Evolutionary conservation across 2,888 invertebrate genomes (phyloP), one percentile per base, ranked within the genome.

Genomic region (Amblyteles armatorius): DNA sequence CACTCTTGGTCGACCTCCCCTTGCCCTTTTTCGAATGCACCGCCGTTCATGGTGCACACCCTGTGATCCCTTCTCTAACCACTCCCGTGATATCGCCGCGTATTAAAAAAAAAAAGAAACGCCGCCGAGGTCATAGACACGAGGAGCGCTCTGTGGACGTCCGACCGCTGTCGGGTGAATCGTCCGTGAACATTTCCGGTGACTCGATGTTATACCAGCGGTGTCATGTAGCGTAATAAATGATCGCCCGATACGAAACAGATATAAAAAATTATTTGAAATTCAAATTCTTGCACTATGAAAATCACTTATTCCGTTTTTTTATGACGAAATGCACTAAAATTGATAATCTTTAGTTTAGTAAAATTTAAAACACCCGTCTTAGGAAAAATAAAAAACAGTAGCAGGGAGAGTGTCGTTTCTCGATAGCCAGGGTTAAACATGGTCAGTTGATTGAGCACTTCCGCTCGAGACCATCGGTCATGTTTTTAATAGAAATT

Each of bases 61-160:
- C 80, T 73, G 52, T n/a, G 52, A n/a, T 73, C 67, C 40, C 63
- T 60, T 63, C 65, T 40, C 36, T 16, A 52, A 13, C 52, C 65
- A 65, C 57, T 40, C 78, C 48, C 44, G 69, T 72, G 33, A 77
- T 72, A 79, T 76, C 82, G 67, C 52, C 76, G 76, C 72, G 82
- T 85, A 85, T 85, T 85, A 79, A 82, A 55, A 11, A 55, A 22
- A 57, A 57, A 57, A 55, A 55, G 26, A 57, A 57, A 48, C 71
- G 67, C 82, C 60, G 72, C 29, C 67, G 82, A 44, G 85, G 79
- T 85, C 85, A 85, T 85, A 85, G 85, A 85, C 85, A 85, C 79
- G 82, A 76, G 76, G n/a, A 72, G 72, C 79, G 44, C 65, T 3
- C 26, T 67, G 55, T 73, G 77, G 52, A 81, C 73, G 74, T 33